Base-by-base conservation (phyloP, 2,113 vertebrate species). In the Ochotona curzoniae region DNA sequence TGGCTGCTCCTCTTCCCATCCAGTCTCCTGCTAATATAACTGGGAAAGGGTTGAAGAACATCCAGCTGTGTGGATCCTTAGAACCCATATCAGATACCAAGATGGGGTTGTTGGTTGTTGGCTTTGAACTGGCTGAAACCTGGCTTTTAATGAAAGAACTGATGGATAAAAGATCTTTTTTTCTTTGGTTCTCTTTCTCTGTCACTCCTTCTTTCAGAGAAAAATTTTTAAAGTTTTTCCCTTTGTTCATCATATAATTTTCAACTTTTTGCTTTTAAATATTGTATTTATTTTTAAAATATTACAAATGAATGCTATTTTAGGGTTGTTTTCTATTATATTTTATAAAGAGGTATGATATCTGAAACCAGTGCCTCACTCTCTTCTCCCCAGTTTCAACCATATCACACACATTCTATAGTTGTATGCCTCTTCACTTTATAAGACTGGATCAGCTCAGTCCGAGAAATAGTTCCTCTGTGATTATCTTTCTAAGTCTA, bases 361-460 rank as follows among this genome's bases (percentile, higher is more conserved):
- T 17, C 25, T 87, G 32, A 11, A n/a, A 47, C 44, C 13, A 38
- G 13, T 25, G 15, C 23, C 35, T 84, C 14, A 2, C 1, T 71
- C 11, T 60, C 21, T 20, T 51, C 12, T 61, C 44, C 38, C 28
- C 51, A 21, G 54, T 25, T 26, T 12, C 57, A 73, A 12, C 32
- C 8, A 11, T 2, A 1, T 32, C 66, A 90, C 86, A 57, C 8
- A 83, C 38, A 82, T 64, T 47, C 38, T 44, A 60, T 17, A 70
- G 26, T 69, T 49, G 81, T 28, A 6, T 90, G 28, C 21, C 78
- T 63, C 47, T 1, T 61, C 73, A 74, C 47, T 95, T 87, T 60
- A 47, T 47, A 87, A 93, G 93, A 87, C 75, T 28, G 87, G 23
- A 81, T 63, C 71, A 89, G 32, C 71, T 74, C 38, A 89, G 32